Conservation (phyloP, 2,113 vertebrate genomes). For the Oncorhynchus mykiss region DNA sequence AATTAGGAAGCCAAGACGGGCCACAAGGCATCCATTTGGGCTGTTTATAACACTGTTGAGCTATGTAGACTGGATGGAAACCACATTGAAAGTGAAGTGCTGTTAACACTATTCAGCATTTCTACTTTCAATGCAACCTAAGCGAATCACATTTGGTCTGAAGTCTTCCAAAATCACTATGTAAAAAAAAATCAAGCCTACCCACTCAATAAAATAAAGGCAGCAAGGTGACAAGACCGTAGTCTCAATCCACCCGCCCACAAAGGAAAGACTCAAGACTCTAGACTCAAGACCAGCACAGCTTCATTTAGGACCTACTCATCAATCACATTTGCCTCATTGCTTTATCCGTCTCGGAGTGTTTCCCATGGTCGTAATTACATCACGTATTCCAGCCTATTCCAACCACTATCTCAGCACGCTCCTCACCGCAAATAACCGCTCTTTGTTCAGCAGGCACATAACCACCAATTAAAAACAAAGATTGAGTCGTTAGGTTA, state of each 20-base stretch:
- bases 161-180: no score
- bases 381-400: conserved; percentile 38
- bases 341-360: conserved; percentile 9
- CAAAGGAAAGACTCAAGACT: not conserved
- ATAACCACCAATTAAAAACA: conserved; percentile 37
- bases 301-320: not conserved
- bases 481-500: conserved; percentile 37
- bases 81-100: no score
- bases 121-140: no score
- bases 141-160: no score
- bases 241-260: not conserved
- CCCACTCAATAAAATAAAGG: no score
- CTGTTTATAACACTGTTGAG: no score
- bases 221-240: no score
- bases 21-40: not conserved
- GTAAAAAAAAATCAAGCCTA: no score
- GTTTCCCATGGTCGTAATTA: conserved; percentile 35
- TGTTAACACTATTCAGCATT: no score
- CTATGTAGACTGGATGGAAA: no score
- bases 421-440: conserved; percentile 14
- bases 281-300: no score
- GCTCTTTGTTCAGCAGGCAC: conserved; percentile 31
- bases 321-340: not conserved
- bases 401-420: no score
- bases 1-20: not conserved